Conservation (phyloP, 2,797 vertebrate species). For the Chiloscyllium punctatum region DNA sequence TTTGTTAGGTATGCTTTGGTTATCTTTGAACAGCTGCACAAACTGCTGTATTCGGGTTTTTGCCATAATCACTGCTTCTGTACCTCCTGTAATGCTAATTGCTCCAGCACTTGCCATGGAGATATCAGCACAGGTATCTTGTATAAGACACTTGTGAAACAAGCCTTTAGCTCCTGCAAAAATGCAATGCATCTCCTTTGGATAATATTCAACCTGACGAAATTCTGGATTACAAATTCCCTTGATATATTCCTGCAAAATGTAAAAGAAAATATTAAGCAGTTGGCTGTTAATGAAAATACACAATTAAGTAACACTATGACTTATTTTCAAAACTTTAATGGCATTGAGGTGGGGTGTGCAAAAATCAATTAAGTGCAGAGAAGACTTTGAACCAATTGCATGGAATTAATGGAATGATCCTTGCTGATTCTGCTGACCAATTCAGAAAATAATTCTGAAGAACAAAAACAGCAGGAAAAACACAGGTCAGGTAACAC, state of each 20-base stretch:
- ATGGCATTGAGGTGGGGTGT: too few species aligned
- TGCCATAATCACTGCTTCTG: conserved; percentile 91
- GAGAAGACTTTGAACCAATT: not conserved
- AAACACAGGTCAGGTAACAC: too few species aligned
- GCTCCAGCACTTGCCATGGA: conserved; percentile 73
- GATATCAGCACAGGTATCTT: conserved; percentile 86
- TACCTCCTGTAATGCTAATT: conserved; percentile 70
- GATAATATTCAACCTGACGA: conserved; percentile 78
- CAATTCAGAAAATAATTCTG: not conserved
- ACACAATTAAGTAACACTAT: not conserved
- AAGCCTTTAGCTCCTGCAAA: conserved; percentile 79
- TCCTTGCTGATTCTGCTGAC: not conserved
- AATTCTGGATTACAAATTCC: conserved; percentile 91
- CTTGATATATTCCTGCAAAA: conserved; percentile 81
- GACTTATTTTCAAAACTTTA: not conserved
- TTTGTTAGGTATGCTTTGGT: conserved; percentile 67
- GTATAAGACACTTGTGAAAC: conserved; percentile 80
- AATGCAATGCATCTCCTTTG: conserved; percentile 95
- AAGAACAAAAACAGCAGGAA: too few species aligned
- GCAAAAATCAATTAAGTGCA: not conserved
- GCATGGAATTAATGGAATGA: not conserved
- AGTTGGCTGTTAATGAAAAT: not conserved
- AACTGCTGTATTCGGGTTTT: conserved; percentile 89
- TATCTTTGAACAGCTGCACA: conserved; percentile 80
- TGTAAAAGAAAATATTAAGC: conserved; percentile 29